These are phyloP conservation scores for Theonella swinhoei DNA, from an alignment of 37 sponge, comb jelly and placozoan genomes.

Conservation along the genomic window DNA sequence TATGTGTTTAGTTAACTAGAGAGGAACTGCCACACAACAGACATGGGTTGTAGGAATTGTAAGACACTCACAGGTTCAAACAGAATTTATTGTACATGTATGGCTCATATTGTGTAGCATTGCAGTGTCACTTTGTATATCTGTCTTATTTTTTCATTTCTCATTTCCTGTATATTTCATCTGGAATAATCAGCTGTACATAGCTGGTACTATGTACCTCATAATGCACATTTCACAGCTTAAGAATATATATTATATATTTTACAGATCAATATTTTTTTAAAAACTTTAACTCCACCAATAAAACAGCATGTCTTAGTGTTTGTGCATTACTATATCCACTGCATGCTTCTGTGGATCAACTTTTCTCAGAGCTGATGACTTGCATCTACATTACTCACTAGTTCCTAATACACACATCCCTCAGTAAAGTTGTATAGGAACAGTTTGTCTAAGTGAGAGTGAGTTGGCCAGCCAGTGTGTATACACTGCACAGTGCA, in stretches of 20 bases:
- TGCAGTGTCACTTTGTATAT: neutral
- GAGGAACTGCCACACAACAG: neutral
- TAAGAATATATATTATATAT: neutral
- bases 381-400: no score
- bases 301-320: no score
- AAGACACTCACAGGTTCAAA: neutral
- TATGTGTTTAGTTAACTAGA: neutral
- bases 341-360: no score
- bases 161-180: no score
- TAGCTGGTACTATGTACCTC: conserved; percentile 17
- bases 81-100: neutral
- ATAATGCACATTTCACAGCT: neutral
- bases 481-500: neutral
- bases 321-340: no score
- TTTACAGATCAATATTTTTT: neutral
- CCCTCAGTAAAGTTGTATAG: no score
- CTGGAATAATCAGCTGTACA: conserved; percentile 10
- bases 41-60: neutral
- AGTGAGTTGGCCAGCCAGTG: neutral
- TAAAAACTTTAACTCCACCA: neutral
- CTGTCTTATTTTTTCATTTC: neutral
- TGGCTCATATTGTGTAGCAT: neutral
- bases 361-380: no score
- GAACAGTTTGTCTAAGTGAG: no score
- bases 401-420: no score